Conservation (phyloP, 2,113 vertebrate species). For the Semnornis frantzii region DNA sequence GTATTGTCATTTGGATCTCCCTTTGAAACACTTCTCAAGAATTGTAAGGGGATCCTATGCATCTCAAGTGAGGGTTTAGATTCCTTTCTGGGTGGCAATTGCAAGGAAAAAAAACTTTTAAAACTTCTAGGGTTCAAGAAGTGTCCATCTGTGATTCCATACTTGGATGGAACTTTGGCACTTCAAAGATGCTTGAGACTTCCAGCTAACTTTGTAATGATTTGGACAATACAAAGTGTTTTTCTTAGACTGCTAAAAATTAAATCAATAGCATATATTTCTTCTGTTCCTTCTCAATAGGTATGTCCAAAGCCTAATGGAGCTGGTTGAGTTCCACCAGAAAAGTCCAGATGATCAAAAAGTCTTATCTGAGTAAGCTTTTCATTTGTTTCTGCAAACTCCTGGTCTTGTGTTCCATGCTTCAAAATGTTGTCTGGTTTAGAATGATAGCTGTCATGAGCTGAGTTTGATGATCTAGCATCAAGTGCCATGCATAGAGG, state of each 20-base stretch:
- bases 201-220: background rate
- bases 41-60: fast-evolving
- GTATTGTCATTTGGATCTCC: background rate
- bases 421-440: background rate
- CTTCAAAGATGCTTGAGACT: background rate
- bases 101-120: background rate
- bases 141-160: background rate
- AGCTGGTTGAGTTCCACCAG: constrained; percentile 91
- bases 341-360: constrained; percentile 88
- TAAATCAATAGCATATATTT: background rate
- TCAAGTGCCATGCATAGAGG: background rate
- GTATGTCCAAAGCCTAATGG: constrained; percentile 90
- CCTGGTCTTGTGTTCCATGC: background rate
- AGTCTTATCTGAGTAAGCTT: constrained; percentile 86
- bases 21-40: background rate
- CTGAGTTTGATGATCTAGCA: background rate
- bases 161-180: background rate
- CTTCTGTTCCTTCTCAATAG: constrained; percentile 44
- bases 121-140: background rate
- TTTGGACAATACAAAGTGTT: background rate
- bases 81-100: background rate
- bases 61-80: background rate
- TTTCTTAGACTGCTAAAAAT: background rate
- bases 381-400: constrained; percentile 70
- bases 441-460: background rate